phyloP scores from a whole-genome alignment of 1,140 invertebrate genomes.

The Drosophila triauraria region DNA sequence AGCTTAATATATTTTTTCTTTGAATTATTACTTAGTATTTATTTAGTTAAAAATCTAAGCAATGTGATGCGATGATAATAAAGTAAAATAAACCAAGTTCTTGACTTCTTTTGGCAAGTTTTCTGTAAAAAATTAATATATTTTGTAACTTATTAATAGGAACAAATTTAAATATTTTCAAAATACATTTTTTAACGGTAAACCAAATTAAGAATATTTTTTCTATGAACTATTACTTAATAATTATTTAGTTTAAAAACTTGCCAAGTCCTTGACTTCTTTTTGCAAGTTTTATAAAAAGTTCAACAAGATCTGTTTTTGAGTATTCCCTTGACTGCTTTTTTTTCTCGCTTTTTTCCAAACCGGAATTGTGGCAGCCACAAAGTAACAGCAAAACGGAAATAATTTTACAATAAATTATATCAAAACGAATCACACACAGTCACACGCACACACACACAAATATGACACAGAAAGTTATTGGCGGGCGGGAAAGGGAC shows the following conservation, averaged over 20 bases:
- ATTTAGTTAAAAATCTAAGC: no score
- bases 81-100: no score
- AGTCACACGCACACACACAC: conserved; percentile 9
- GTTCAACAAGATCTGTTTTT: conserved; percentile 11
- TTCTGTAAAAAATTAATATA: no score
- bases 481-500: conserved; percentile 1
- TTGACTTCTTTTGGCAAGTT: no score
- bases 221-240: no score
- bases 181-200: no score
- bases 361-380: conserved; percentile 31
- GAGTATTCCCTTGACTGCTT: background rate
- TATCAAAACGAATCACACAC: conserved; percentile 58
- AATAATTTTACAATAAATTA: conserved; percentile 81
- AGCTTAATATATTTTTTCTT: no score
- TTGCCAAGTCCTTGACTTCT: background rate
- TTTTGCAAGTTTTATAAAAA: background rate
- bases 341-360: background rate
- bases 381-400: conserved; percentile 60
- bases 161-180: no score
- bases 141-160: no score
- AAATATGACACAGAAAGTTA: conserved; percentile 37
- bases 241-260: background rate
- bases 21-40: no score
- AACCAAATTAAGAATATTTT: no score
- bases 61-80: no score